Base-by-base conservation (phyloP, 1,140 invertebrate species). In the Scaptomyza montana region DNA sequence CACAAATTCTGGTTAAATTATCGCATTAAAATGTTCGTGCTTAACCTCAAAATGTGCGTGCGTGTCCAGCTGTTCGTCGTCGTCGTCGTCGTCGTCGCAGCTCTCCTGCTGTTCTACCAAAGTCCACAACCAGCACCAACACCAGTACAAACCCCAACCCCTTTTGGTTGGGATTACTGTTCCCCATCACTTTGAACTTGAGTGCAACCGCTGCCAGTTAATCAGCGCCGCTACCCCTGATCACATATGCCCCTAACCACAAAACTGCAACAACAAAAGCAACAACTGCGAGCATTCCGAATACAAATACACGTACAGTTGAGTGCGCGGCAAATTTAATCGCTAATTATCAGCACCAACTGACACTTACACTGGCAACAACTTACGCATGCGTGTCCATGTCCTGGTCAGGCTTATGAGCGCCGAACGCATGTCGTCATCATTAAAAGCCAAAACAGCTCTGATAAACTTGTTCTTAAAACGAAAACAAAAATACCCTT, bases 21-120 rank as follows among this genome's bases (percentile, higher is more conserved):
- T 91, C 82, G 90, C 90, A 91, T 91, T 91, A 91, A 91, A 91
- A 91, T 91, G 84, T 91, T 90, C 90, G 90, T 91, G 84, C 85
- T 75, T 89, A 87, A 87, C 89, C 81, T 74, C 85, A 78, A 74
- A 86, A 77, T 89, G 80, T 90, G 79, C 85, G 84, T 89, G 84
- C 84, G 67, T 86, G 78, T 81, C 66, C 54, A 53, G 59, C 43
- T n/a, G 47, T 53, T 61, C n/a, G n/a, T 45, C 5, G 30, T 33
- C 30, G 30, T 33, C 1, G 30, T 33, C 30, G 30, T 33, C 30
- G 30, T 33, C 30, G 30, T 33, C 5, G 30, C 30, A 60, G 19
- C 50, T 43, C 60, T 65, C 66, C 62, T 62, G 66, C 66, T 70
- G 66, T 63, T 73, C 21, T 51, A 55, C 12, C 36, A 53, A n/a